Conservation (phyloP, 2,113 vertebrate species). For the Isichthys henryi region DNA sequence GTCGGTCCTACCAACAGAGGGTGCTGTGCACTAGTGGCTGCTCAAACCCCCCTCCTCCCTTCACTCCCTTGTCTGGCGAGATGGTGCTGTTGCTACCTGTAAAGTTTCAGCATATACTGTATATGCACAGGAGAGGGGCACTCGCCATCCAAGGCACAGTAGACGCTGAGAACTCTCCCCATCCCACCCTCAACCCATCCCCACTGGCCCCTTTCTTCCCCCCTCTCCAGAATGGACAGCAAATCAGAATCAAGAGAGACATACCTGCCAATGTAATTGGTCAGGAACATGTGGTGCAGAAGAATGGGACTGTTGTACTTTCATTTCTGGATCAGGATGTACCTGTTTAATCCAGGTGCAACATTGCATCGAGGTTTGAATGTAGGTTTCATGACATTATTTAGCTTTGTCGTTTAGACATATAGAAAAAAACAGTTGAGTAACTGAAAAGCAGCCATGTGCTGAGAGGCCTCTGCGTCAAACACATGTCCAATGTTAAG, state of each 20-base stretch:
- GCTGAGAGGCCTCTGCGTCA: slow-evolving; percentile 27
- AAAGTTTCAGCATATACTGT: slow-evolving; percentile 62
- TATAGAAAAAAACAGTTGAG: slow-evolving; percentile 29
- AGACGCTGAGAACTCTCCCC: slow-evolving; percentile 37
- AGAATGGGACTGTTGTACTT: neutral
- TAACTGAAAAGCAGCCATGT: slow-evolving; percentile 35
- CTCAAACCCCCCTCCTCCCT: slow-evolving; percentile 44
- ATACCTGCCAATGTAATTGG: slow-evolving; percentile 40
- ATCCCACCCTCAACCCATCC: slow-evolving; percentile 28
- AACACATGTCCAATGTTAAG: slow-evolving; percentile 24
- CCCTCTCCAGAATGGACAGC: slow-evolving; percentile 27
- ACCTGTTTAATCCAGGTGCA: slow-evolving; percentile 54
- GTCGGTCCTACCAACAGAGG: slow-evolving; percentile 55
- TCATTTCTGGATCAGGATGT: slow-evolving; percentile 35
- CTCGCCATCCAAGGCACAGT: slow-evolving; percentile 41
- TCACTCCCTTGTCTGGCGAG: slow-evolving; percentile 25
- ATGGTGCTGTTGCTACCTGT: slow-evolving; percentile 89
- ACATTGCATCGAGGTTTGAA: slow-evolving; percentile 55
- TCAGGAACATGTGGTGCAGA: slow-evolving; percentile 23
- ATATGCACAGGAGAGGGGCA: slow-evolving; percentile 56
- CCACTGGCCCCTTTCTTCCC: slow-evolving; percentile 14
- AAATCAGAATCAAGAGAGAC: slow-evolving; percentile 30
- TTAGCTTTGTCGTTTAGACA: slow-evolving; percentile 60
- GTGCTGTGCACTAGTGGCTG: slow-evolving; percentile 65
- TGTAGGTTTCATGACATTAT: slow-evolving; percentile 65